These are phyloP conservation scores for Lepus townsendii DNA, from an alignment of 2,797 vertebrate genomes.

Conservation along the genomic window DNA sequence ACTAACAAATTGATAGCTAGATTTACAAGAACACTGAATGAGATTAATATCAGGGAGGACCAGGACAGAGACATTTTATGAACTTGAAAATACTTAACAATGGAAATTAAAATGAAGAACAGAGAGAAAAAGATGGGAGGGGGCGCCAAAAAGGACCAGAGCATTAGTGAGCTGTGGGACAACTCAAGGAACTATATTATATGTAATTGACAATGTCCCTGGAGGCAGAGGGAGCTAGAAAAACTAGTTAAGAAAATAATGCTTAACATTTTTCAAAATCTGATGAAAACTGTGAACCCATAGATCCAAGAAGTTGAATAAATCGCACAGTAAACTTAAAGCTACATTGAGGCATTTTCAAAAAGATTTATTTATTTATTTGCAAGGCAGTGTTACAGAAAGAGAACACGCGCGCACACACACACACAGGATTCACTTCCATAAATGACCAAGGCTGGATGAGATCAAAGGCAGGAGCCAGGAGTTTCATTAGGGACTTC, in stretches of 20 bases:
- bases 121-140: background rate
- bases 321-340: background rate
- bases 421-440: too few relatives aligned
- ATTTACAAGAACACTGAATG: background rate
- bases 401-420: too few relatives aligned
- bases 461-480: too few relatives aligned
- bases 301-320: background rate
- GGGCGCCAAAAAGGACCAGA: background rate
- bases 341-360: background rate
- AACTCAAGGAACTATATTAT: background rate
- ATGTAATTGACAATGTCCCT: background rate
- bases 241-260: slow-evolving; percentile 27
- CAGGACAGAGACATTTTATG: background rate
- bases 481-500: too few relatives aligned
- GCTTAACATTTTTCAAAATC: background rate
- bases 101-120: background rate
- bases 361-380: too few relatives aligned
- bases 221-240: background rate
- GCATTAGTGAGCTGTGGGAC: background rate
- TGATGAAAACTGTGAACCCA: background rate
- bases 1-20: background rate
- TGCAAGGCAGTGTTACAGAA: too few relatives aligned
- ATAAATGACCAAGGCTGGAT: too few relatives aligned
- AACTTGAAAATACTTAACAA: background rate
- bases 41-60: background rate